Conservation (phyloP, 2,113 vertebrate species). For the Cranoglanis bouderius region DNA sequence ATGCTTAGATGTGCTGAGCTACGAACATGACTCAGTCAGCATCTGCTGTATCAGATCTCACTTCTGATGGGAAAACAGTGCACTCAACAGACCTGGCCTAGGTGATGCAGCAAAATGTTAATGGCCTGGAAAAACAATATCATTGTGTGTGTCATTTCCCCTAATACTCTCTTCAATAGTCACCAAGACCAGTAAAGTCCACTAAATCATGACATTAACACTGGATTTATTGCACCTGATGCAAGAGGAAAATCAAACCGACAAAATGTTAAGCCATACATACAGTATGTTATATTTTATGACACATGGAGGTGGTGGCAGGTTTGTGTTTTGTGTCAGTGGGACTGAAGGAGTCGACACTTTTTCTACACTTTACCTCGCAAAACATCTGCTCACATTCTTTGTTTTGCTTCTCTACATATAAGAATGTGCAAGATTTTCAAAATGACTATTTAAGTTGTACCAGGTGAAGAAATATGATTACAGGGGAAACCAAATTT, state of each 20-base stretch:
- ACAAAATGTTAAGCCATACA: neutral
- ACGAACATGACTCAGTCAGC: constrained; percentile 43
- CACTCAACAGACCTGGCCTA: constrained; percentile 30
- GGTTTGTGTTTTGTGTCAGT: constrained; percentile 2
- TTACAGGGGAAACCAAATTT: constrained; percentile 50
- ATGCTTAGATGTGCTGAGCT: constrained; percentile 15
- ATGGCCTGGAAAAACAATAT: constrained; percentile 53
- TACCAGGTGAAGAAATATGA: constrained; percentile 61
- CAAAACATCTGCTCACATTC: constrained; percentile 30
- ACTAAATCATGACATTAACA: constrained; percentile 30
- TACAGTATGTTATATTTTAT: neutral
- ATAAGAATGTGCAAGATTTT: constrained; percentile 44
- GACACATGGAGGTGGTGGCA: neutral
- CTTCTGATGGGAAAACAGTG: constrained; percentile 30
- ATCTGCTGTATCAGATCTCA: constrained; percentile 42
- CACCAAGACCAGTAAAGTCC: constrained; percentile 28
- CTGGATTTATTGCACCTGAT: constrained; percentile 11
- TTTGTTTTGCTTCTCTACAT: constrained; percentile 44
- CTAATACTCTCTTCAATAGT: constrained; percentile 42
- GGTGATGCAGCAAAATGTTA: constrained; percentile 48
- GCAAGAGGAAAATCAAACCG: neutral
- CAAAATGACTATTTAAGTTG: constrained; percentile 51
- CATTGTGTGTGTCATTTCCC: constrained; percentile 47
- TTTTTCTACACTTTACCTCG: constrained; percentile 2
- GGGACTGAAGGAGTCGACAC: no score